These are phyloP conservation scores for Sus cebifrons DNA, from an alignment of 2,797 vertebrate genomes.

Conservation along the genomic window DNA sequence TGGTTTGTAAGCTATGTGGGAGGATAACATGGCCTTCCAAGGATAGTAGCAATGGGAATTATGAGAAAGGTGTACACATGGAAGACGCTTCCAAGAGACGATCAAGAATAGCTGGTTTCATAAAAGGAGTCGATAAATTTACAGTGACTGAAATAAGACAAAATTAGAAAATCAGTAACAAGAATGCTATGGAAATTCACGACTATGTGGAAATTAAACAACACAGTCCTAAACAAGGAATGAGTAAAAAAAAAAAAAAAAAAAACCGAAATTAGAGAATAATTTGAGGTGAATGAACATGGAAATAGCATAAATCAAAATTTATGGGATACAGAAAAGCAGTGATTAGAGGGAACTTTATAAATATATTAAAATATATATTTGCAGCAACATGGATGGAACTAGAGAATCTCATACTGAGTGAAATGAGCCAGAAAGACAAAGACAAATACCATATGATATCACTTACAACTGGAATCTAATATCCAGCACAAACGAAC, in stretches of 20 bases:
- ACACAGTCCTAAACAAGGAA: neutral
- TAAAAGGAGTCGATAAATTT: neutral
- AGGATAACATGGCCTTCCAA: neutral
- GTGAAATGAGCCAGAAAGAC: too few relatives aligned
- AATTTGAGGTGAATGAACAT: neutral
- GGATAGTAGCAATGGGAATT: neutral
- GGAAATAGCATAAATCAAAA: neutral
- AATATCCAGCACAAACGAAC: too few relatives aligned
- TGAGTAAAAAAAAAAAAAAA: neutral
- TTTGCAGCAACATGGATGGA: too few relatives aligned
- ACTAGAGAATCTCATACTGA: too few relatives aligned
- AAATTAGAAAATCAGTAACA: neutral
- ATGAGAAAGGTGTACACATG: neutral
- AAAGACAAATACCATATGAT: too few relatives aligned
- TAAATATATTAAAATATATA: neutral
- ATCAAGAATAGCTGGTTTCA: neutral
- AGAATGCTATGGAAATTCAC: neutral
- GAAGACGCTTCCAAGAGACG: neutral
- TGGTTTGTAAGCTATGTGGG: neutral
- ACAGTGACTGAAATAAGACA: neutral
- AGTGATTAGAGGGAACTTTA: neutral
- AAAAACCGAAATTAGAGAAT: neutral
- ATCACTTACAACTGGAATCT: too few relatives aligned
- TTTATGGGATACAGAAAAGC: neutral
- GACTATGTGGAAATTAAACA: neutral